Percentiles rank a stretch among this genome's conserved stretches.
These are phyloP conservation scores for Heliconius charithonia DNA, from an alignment of 2,888 invertebrate genomes.

Conservation along the genomic window DNA sequence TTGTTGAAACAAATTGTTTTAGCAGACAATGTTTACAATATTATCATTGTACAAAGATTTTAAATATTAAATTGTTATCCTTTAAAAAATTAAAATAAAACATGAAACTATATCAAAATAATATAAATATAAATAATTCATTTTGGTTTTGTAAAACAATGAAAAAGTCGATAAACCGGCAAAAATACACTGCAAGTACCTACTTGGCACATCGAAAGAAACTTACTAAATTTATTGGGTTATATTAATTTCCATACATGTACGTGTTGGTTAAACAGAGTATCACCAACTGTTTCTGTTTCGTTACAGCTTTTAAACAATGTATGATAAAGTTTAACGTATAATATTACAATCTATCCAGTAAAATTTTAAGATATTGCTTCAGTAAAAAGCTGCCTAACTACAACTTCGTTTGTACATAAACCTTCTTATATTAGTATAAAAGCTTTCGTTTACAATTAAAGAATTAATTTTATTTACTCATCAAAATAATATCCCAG, in stretches of 20 bases:
- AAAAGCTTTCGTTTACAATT: not conserved
- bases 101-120: too few relatives aligned
- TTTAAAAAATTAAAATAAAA: too few relatives aligned
- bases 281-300: not conserved
- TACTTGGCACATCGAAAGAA: not conserved
- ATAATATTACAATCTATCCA: not conserved
- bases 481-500: slow-evolving; percentile 19
- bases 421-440: not conserved
- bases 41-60: too few relatives aligned
- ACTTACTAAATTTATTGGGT: not conserved
- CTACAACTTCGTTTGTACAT: not conserved
- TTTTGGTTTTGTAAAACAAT: too few relatives aligned
- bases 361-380: not conserved
- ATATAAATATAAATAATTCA: too few relatives aligned
- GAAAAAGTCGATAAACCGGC: too few relatives aligned
- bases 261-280: not conserved
- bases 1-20: too few relatives aligned
- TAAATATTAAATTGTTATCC: too few relatives aligned
- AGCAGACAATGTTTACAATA: too few relatives aligned
- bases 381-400: not conserved
- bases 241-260: not conserved
- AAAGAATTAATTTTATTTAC: not conserved
- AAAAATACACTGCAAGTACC: too few relatives aligned
- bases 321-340: not conserved
- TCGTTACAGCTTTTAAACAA: too few relatives aligned